phyloP scores from a whole-genome alignment of 1,140 invertebrate species.

The Mizuhopecten yessoensis region DNA sequence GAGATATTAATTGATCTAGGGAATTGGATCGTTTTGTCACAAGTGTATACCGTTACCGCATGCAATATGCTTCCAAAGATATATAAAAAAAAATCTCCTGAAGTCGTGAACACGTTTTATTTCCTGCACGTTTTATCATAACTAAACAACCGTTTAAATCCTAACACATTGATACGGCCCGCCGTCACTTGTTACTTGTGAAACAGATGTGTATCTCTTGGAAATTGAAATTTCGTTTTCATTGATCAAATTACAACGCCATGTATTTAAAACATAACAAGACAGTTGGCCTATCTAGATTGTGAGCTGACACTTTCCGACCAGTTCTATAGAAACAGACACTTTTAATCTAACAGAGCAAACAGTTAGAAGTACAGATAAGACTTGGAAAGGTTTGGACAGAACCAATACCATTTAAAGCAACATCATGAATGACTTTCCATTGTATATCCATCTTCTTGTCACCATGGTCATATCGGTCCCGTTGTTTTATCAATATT shows the following conservation, averaged over 20 bases:
- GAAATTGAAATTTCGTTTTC: not conserved
- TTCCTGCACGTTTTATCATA: not conserved
- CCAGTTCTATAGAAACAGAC: too few species aligned
- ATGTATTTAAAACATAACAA: not conserved
- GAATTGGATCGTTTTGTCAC: constrained; percentile 8
- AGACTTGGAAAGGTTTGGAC: too few species aligned
- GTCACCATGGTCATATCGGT: not conserved
- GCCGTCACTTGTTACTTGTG: constrained; percentile 1
- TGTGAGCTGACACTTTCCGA: too few species aligned
- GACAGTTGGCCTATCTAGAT: too few species aligned
- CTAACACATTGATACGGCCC: not conserved
- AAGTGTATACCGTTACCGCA: not conserved
- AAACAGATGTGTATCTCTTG: not conserved
- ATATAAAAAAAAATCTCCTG: not conserved
- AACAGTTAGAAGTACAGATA: too few species aligned
- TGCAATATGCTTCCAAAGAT: not conserved
- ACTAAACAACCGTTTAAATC: constrained; percentile 21
- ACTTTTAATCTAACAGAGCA: too few species aligned
- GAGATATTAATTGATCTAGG: constrained; percentile 18
- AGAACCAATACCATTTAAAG: too few species aligned
- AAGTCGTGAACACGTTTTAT: constrained; percentile 21
- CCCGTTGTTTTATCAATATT: too few species aligned
- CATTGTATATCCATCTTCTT: too few species aligned
- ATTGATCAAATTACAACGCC: not conserved
- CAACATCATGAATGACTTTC: too few species aligned